Conservation (phyloP, 2,797 vertebrate genomes). For the Hoplostethus mediterraneus region DNA sequence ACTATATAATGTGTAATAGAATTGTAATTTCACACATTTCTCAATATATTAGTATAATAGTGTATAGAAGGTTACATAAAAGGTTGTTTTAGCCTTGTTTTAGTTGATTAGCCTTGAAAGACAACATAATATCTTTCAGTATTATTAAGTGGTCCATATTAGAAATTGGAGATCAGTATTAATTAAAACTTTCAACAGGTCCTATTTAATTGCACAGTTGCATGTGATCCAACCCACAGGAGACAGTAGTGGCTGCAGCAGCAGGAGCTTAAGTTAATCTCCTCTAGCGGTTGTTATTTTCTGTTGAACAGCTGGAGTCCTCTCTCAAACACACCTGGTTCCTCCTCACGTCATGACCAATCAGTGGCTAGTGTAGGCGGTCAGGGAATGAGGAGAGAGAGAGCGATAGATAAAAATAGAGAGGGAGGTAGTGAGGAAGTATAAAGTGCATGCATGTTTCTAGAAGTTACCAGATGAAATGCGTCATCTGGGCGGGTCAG, state of each 20-base stretch:
- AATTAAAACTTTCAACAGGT: constrained; percentile 33
- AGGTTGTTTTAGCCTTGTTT: background rate
- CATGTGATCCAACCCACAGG: constrained; percentile 53
- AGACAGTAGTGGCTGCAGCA: constrained; percentile 27
- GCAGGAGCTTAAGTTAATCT: constrained; percentile 67
- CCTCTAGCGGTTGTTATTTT: constrained; percentile 69
- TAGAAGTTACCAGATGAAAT: constrained; percentile 51
- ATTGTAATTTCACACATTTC: background rate
- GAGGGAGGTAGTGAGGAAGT: constrained; percentile 12
- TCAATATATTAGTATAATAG: background rate
- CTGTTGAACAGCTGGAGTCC: constrained; percentile 68
- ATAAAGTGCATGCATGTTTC: constrained; percentile 40
- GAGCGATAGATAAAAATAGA: no score
- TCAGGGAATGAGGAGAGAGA: constrained; percentile 10
- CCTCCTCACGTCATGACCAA: constrained; percentile 51
- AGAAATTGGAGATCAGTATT: constrained; percentile 2
- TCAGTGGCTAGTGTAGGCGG: constrained; percentile 58
- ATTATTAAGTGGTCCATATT: background rate
- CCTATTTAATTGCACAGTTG: constrained; percentile 2
- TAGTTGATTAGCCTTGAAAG: background rate
- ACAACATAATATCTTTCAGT: constrained; percentile 6
- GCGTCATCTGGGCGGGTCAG: background rate
- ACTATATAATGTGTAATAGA: background rate
- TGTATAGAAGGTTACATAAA: background rate
- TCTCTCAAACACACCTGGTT: constrained; percentile 53